A percentile compares a stretch with the other conserved stretches of the same genome.
Evolutionary conservation across 2,113 vertebrate species (phyloP).

Genomic region (Lagopus leucura): DNA sequence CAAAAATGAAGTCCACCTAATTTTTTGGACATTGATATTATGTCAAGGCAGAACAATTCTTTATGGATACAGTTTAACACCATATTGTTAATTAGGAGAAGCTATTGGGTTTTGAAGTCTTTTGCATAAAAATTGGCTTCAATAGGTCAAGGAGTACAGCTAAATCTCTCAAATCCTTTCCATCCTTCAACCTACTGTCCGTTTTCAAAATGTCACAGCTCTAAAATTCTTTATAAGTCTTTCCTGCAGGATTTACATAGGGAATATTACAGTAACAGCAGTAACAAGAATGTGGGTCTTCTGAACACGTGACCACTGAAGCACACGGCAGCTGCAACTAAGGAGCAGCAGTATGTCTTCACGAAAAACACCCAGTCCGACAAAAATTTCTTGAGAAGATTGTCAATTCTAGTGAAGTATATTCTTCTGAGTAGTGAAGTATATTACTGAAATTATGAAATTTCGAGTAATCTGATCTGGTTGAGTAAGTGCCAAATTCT

Average conservation of each 20-base stretch:
- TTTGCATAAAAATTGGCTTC: not conserved
- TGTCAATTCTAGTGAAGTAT: not conserved
- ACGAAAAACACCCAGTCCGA: not conserved
- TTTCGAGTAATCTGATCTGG: not conserved
- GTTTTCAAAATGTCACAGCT: not conserved
- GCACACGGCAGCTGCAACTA: not conserved
- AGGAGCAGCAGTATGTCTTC: not conserved
- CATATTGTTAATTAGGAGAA: not conserved
- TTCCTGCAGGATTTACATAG: not conserved
- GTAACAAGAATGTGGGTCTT: not conserved
- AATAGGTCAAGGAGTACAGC: accelerated
- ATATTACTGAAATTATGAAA: not conserved
- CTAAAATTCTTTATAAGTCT: not conserved
- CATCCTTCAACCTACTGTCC: not conserved
- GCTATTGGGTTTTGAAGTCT: not conserved
- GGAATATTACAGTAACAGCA: not conserved
- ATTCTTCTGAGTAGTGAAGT: not conserved
- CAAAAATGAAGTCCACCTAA: not conserved
- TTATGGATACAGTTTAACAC: not conserved
- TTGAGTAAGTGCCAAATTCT: not conserved
- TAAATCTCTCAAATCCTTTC: not conserved
- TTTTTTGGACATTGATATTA: not conserved
- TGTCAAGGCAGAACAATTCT: not conserved
- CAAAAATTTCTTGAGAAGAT: not conserved
- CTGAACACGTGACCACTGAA: accelerated